Evolutionary conservation across 2,888 invertebrate species (phyloP).

Genomic region (Caenorhabditis virilis): DNA sequence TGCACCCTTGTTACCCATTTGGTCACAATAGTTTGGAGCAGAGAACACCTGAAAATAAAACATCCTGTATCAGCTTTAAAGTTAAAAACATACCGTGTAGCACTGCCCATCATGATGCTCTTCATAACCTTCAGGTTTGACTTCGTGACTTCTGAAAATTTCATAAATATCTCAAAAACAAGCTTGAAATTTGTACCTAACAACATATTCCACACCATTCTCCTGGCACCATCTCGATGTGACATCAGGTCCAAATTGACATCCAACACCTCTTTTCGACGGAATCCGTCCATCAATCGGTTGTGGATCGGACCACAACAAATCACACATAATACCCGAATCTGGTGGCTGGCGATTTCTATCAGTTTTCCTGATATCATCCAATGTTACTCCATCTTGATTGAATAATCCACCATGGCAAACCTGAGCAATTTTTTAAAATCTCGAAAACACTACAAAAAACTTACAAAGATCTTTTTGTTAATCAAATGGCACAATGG

Average conservation of each 20-base stretch:
- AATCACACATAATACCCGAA: slow-evolving; percentile 95
- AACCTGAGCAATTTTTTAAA: slow-evolving; percentile 73
- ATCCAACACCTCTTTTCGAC: slow-evolving; percentile 95
- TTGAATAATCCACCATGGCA: slow-evolving; percentile 98
- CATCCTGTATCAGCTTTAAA: background rate
- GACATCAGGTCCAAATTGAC: slow-evolving; percentile 95
- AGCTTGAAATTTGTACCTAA: too few relatives aligned
- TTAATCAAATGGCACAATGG: slow-evolving; percentile 95
- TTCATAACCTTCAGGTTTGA: slow-evolving; percentile 94
- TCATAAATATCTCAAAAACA: too few relatives aligned
- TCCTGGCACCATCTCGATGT: slow-evolving; percentile 82
- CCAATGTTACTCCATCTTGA: slow-evolving; percentile 88
- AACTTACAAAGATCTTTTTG: slow-evolving; percentile 77
- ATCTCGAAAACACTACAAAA: slow-evolving; percentile 5
- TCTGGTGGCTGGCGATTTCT: slow-evolving; percentile 96
- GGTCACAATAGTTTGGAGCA: slow-evolving; percentile 92
- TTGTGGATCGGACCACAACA: slow-evolving; percentile 96
- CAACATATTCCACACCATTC: slow-evolving; percentile 89
- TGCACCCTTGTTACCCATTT: slow-evolving; percentile 98
- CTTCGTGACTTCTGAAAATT: slow-evolving; percentile 85
- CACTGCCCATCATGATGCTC: slow-evolving; percentile 91
- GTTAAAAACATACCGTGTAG: slow-evolving; percentile 77
- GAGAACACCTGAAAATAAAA: slow-evolving; percentile 78
- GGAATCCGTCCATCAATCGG: slow-evolving; percentile 84
- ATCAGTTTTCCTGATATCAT: slow-evolving; percentile 85